phyloP scores from a whole-genome alignment of 1,140 invertebrate genomes.

The Cyclargus thomasi region DNA sequence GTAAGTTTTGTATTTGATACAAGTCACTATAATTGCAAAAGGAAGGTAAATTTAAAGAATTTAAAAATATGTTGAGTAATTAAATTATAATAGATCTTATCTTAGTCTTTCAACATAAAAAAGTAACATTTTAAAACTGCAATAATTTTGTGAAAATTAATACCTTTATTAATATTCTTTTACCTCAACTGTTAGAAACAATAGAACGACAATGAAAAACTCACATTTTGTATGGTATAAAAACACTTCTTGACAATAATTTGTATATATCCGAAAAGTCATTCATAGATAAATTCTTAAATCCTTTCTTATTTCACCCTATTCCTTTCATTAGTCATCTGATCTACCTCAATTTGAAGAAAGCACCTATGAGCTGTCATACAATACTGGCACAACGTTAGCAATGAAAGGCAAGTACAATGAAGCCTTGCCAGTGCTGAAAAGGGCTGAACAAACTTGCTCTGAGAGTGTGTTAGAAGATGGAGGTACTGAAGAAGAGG shows the following conservation, averaged over 20 bases:
- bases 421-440: slow-evolving; percentile 89
- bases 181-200: too few species aligned
- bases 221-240: too few species aligned
- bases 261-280: too few species aligned
- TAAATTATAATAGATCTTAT: too few species aligned
- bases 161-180: not conserved
- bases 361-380: slow-evolving; percentile 89
- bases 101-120: too few species aligned
- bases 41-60: too few species aligned
- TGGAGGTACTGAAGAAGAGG: slow-evolving; percentile 86
- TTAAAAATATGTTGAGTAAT: too few species aligned
- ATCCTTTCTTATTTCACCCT: too few species aligned
- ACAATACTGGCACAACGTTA: slow-evolving; percentile 90
- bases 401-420: slow-evolving; percentile 82
- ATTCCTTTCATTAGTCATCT: slow-evolving; percentile 34
- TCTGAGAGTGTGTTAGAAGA: slow-evolving; percentile 91
- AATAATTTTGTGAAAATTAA: not conserved
- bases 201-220: too few species aligned
- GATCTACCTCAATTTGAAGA: slow-evolving; percentile 60
- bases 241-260: too few species aligned
- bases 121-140: slow-evolving; percentile 28
- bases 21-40: too few species aligned
- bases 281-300: too few species aligned
- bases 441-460: slow-evolving; percentile 88
- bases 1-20: slow-evolving; percentile 57